These are phyloP conservation scores for Tenthredo livida DNA, from an alignment of 2,888 invertebrate species.

Conservation along the genomic window DNA sequence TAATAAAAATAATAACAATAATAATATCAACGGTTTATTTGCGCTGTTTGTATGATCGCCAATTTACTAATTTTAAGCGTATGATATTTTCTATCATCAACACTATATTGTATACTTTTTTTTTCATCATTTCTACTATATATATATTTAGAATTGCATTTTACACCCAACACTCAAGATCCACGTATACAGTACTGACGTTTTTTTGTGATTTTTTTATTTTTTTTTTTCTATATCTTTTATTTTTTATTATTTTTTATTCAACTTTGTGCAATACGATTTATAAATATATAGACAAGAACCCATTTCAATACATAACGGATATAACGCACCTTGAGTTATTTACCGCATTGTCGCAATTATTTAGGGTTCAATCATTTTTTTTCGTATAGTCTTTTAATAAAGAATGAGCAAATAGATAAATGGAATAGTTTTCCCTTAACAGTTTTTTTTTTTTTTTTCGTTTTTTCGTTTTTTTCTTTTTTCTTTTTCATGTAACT, in stretches of 20 bases:
- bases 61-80: constrained; percentile 32
- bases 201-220: background rate
- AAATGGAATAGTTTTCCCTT: background rate
- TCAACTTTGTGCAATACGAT: background rate
- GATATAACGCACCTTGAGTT: background rate
- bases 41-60: constrained; percentile 9
- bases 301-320: background rate
- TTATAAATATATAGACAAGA: background rate
- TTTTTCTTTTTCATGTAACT: background rate
- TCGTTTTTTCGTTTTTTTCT: background rate
- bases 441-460: background rate
- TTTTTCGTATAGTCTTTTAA: background rate
- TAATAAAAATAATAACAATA: background rate
- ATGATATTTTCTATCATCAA: background rate
- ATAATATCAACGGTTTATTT: background rate
- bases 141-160: constrained; percentile 31
- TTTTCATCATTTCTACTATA: constrained; percentile 32
- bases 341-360: background rate
- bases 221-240: background rate
- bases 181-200: background rate
- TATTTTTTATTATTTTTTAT: background rate
- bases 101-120: background rate
- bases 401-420: background rate
- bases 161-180: constrained; percentile 35
- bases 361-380: background rate